Evolutionary conservation across 2,113 vertebrate species (phyloP), one percentile per base, ranked within the genome.

Genomic region (Petrocephalus zakoni): DNA sequence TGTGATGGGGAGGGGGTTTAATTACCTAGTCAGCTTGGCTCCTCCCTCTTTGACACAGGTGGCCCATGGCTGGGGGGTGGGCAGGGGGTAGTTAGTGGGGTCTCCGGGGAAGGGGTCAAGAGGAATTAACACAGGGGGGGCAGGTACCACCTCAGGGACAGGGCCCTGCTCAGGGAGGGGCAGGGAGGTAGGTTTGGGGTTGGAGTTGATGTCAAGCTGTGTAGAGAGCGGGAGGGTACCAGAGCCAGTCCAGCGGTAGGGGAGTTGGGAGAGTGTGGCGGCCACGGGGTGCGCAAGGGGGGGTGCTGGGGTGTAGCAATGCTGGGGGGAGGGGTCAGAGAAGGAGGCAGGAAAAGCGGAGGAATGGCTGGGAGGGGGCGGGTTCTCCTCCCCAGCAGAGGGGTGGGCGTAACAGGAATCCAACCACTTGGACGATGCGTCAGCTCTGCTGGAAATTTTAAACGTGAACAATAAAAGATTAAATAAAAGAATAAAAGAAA

Each of bases 1-100:
- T 55, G 15, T 25, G 52, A 85, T 78, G 88, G 87, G 19, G 53
- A 21, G 29, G 52, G 19, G 88, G 52, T 29, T n/a, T 95, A 97
- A 94, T 97, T 97, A 97, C 97, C 97, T 97, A 97, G 95, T 95
- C 94, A 96, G 96, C 94, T 95, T 95, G 94, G 96, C 95, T 96
- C 96, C 96, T 96, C 95, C 95, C 92, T 97, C 96, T 93, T 96
- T 93, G 95, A 93, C 95, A 94, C 96, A 96, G 96, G 96, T 94
- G 92, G 95, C 95, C 96, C 96, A 96, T 90, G 96, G 96, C 88
- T 96, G 94, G 93, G 96, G 95, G 88, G 94, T 93, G 89, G 96
- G 95, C 84, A 95, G 93, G 90, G 94, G 93, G 92, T 96, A 93
- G 93, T 93, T 96, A 95, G 95, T 94, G 95, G 95, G 92, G 96